Evolutionary conservation across 2,113 vertebrate genomes (phyloP).

Genomic region (Cyrtonyx montezumae): DNA sequence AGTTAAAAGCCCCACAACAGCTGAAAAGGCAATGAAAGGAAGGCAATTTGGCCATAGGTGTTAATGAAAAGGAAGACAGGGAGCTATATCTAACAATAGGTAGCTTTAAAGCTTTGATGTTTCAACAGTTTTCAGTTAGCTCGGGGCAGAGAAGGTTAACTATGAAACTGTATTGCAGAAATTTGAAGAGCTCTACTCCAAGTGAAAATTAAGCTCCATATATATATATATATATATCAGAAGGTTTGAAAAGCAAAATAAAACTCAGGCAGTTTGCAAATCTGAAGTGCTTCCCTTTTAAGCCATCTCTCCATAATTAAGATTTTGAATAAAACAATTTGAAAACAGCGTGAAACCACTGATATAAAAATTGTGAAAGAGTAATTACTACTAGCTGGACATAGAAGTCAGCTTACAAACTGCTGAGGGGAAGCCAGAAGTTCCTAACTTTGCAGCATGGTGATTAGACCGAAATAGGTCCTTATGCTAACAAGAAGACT

Average conservation of each 20-base stretch:
- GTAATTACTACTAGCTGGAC: not conserved
- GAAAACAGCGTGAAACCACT: not conserved
- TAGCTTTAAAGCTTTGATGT: constrained; percentile 25
- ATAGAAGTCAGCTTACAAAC: not conserved
- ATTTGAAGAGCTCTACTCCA: not conserved
- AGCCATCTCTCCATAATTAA: not conserved
- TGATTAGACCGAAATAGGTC: not conserved
- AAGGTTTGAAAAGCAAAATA: not conserved
- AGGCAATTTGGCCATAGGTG: constrained; percentile 45
- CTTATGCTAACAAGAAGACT: fast-evolving
- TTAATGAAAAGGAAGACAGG: not conserved
- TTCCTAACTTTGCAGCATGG: not conserved
- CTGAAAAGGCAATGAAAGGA: constrained; percentile 42
- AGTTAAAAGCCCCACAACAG: constrained; percentile 16
- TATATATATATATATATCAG: not conserved
- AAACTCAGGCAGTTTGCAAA: not conserved
- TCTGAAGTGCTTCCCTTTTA: not conserved
- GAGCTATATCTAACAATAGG: constrained; percentile 27
- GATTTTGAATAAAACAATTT: not conserved
- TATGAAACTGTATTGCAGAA: not conserved
- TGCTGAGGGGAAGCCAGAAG: fast-evolving
- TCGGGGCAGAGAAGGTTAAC: constrained; percentile 7
- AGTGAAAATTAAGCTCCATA: not conserved
- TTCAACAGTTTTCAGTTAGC: constrained; percentile 26
- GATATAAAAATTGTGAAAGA: not conserved